Evolutionary conservation across 2,113 vertebrate genomes (phyloP).

Genomic region (Alces alces): DNA sequence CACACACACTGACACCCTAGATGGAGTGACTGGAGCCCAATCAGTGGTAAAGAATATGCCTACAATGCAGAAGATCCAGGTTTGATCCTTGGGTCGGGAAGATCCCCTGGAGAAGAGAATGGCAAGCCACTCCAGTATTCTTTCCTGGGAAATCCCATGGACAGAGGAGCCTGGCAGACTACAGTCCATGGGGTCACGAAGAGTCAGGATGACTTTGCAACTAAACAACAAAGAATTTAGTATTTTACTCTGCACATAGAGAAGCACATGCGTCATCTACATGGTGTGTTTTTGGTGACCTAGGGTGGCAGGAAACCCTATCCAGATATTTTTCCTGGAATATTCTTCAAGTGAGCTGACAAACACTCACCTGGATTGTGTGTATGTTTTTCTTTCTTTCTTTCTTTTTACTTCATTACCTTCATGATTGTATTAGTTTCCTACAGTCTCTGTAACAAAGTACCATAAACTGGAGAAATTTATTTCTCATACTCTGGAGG

Average conservation of each 20-base stretch:
- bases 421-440: not conserved
- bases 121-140: not conserved
- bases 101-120: rapidly evolving
- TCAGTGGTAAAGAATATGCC: not conserved
- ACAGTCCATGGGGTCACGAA: not conserved
- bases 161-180: not conserved
- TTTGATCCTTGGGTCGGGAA: not conserved
- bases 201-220: not conserved
- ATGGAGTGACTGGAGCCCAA: not conserved
- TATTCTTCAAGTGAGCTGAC: not conserved
- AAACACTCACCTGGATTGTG: not conserved
- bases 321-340: rapidly evolving
- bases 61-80: not conserved
- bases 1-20: not conserved
- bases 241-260: rapidly evolving
- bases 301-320: not conserved
- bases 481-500: rapidly evolving
- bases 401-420: not conserved
- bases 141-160: not conserved
- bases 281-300: no score
- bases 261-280: rapidly evolving
- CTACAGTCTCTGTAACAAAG: not conserved
- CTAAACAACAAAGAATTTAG: not conserved
- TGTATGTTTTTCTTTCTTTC: not conserved
- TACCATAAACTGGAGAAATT: not conserved